These are phyloP conservation scores for Pseudoips prasinana DNA, from an alignment of 2,888 invertebrate genomes.

Conservation along the genomic window DNA sequence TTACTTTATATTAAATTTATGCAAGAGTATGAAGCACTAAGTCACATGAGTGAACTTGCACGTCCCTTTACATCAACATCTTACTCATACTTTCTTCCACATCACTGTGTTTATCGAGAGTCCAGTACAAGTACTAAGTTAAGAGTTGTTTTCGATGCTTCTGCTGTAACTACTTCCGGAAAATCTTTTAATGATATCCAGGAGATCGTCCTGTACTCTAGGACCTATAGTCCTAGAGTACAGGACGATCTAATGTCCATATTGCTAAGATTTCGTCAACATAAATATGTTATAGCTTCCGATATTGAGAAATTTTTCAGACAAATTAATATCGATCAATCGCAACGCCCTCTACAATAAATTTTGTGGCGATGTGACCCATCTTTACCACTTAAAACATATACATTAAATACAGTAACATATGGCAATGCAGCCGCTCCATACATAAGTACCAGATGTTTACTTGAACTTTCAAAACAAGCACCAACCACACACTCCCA, in stretches of 20 bases:
- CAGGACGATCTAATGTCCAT: neutral
- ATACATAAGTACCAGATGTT: neutral
- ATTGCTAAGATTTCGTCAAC: neutral
- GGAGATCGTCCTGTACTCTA: no score
- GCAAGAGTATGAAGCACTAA: conserved; percentile 3
- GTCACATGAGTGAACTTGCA: conserved; percentile 3
- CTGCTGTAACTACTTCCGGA: neutral
- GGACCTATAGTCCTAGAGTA: neutral
- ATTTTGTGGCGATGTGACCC: neutral
- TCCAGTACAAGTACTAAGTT: neutral
- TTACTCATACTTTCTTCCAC: neutral
- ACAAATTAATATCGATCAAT: neutral
- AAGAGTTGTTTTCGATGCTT: neutral
- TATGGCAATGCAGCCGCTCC: neutral
- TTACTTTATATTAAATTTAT: conserved; percentile 14
- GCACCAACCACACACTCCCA: neutral
- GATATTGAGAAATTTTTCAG: neutral
- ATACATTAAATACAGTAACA: neutral
- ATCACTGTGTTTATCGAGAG: neutral
- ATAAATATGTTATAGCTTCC: neutral
- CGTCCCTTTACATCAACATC: no score
- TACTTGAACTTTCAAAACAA: neutral
- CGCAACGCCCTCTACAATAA: neutral
- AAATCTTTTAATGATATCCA: neutral
- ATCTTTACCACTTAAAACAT: neutral